Base-by-base conservation (phyloP, 2,797 vertebrate genomes). In the Nothura maculosa region DNA sequence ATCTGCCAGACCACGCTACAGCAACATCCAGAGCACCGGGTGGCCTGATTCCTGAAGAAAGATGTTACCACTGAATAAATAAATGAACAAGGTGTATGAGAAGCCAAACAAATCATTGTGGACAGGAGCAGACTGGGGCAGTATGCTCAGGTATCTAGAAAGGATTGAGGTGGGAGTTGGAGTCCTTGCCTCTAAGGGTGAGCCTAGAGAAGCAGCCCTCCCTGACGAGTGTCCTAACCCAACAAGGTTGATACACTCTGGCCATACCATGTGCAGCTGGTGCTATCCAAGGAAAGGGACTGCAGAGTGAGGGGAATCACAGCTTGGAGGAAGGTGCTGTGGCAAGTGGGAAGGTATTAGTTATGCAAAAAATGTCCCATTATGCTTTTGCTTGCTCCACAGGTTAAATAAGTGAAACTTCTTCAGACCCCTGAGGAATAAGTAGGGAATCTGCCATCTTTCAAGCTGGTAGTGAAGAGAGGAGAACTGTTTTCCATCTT, bases 161-260 rank as follows among this genome's bases (percentile, higher is more conserved):
- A 1, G 24, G 11, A 69, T n/a, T 30, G 21, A 25, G 75, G 36
- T 10, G 24, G 28, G 22, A 62, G 11, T 24, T 38, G 61, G 64
- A 68, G 30, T 7, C 42, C 10, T 1, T 6, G 10, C 4, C 6
- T 47, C 4, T 10, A 13, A 54, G 11, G 9, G 9, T 67, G 30
- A 66, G 9, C 4, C 7, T 6, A 30, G 32, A 60, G 30, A 15
- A 52, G 9, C 21, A 67, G 47, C 3, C 10, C 3, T 21, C 5
- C 14, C 25, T 1, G 0, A 1, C 42, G 81, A 58, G 6, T 4
- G 6, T 0, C 6, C 2, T 30, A 17, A 30, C 16, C 7, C 22
- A 27, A 32, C 6, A 9, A 6, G 6, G 7, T 14, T 16, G 11
- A 0, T 7, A 3, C 21, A 8, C 18, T 81, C 12, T 32, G 28